Percentiles rank a stretch among this genome's conserved stretches.
These are phyloP conservation scores for Ctenosaura bakeri DNA, from an alignment of 2,797 vertebrate species.

Conservation along the genomic window DNA sequence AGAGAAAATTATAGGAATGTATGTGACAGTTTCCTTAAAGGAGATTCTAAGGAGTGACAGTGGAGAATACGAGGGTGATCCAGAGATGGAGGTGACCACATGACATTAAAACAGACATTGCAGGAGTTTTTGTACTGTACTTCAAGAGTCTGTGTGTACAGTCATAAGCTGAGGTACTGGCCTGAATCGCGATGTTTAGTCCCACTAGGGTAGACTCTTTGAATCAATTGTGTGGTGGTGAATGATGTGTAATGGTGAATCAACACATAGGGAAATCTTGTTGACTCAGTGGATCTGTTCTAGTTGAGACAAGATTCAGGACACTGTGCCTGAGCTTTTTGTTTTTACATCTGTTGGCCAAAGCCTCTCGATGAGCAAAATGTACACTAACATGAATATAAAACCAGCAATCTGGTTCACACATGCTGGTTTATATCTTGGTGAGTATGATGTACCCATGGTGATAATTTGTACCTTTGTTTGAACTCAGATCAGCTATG, in stretches of 20 bases:
- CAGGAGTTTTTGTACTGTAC: background rate
- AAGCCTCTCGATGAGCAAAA: background rate
- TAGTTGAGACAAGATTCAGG: no score
- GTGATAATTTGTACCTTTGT: background rate
- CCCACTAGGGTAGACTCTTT: no score
- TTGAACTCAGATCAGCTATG: no score
- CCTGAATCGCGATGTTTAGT: no score
- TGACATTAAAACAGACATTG: background rate
- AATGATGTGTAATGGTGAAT: no score
- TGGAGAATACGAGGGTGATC: background rate
- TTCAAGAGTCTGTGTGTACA: no score
- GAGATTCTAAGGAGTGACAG: background rate
- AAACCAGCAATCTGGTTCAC: background rate
- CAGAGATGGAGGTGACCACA: background rate
- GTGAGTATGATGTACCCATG: background rate
- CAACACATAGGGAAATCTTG: no score
- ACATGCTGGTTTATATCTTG: background rate
- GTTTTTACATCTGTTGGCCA: background rate
- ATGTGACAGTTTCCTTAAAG: slow-evolving; percentile 9
- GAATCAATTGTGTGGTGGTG: no score
- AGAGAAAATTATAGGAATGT: slow-evolving; percentile 26
- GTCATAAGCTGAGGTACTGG: background rate
- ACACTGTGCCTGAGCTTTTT: background rate
- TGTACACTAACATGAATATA: background rate
- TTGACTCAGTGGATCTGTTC: no score